Percentiles rank a stretch among this genome's conserved stretches.
phyloP scores from a whole-genome alignment of 2,797 vertebrate genomes.

The Cirrhinus molitorella region DNA sequence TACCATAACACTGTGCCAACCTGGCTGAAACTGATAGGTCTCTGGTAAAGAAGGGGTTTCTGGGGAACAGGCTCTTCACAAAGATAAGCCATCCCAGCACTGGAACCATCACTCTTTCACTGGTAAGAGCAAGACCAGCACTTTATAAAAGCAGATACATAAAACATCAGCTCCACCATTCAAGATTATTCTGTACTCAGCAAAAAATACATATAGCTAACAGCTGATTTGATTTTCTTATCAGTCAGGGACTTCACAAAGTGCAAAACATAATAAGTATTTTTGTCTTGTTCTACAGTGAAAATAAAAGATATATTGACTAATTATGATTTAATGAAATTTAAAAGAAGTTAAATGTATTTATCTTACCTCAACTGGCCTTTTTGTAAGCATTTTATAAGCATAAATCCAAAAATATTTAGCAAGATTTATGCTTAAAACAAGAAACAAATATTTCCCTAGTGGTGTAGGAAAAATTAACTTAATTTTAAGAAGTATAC shows the following conservation, averaged over 20 bases:
- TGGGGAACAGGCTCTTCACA: slow-evolving; percentile 33
- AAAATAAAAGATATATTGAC: neutral
- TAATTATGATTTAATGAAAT: neutral
- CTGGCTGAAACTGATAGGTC: slow-evolving; percentile 53
- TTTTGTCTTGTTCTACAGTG: neutral
- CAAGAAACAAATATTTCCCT: neutral
- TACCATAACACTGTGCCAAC: slow-evolving; percentile 60
- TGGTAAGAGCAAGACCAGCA: slow-evolving; percentile 21
- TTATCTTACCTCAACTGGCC: neutral
- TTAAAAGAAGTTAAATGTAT: too few species aligned
- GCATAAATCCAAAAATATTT: neutral
- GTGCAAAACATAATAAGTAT: neutral
- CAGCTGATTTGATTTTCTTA: slow-evolving; percentile 10
- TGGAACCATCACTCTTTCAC: slow-evolving; percentile 25
- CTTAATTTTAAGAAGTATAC: neutral
- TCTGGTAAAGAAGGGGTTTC: slow-evolving; percentile 37
- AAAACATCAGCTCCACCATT: slow-evolving; percentile 39
- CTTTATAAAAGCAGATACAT: slow-evolving; percentile 39
- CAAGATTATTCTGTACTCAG: slow-evolving; percentile 27
- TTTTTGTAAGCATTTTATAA: neutral
- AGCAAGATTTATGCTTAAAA: neutral
- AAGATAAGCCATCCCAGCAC: slow-evolving; percentile 47
- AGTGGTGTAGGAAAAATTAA: too few species aligned
- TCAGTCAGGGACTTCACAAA: neutral
- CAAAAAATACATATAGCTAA: neutral